These are phyloP conservation scores for Calameuta idolon DNA, from an alignment of 2,888 invertebrate genomes.

Conservation along the genomic window DNA sequence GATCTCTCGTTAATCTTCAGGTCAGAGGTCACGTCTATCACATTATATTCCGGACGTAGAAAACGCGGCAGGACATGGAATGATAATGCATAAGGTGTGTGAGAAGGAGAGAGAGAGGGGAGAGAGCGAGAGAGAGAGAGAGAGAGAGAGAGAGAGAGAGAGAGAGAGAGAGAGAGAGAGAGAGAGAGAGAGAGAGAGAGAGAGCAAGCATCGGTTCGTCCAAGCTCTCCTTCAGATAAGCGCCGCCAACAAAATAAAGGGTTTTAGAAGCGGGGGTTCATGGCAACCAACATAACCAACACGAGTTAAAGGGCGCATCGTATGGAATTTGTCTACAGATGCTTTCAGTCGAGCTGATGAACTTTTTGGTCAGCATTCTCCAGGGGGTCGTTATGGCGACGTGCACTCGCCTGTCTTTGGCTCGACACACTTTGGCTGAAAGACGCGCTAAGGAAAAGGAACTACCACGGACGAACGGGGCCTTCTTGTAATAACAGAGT, in stretches of 20 bases:
- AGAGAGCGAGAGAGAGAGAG: not conserved
- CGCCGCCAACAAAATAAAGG: constrained; percentile 46
- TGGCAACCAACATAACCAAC: not conserved
- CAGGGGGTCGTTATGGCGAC: not conserved
- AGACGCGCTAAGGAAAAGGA: not conserved
- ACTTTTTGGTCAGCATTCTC: not conserved
- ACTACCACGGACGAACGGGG: constrained; percentile 1
- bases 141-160: not conserved
- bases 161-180: not conserved
- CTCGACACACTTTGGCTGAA: constrained; percentile 3
- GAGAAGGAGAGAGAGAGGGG: not conserved
- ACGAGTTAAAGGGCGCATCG: not conserved
- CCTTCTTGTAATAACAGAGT: constrained; percentile 22
- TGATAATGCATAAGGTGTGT: not conserved
- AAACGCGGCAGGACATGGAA: not conserved
- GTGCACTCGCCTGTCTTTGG: not conserved
- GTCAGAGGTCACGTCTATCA: constrained; percentile 58
- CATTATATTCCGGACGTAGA: constrained; percentile 39
- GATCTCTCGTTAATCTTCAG: constrained; percentile 54
- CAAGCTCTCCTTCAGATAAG: constrained; percentile 35
- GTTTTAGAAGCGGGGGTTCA: constrained; percentile 12
- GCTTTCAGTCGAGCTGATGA: not conserved
- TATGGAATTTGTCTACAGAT: not conserved
- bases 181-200: not conserved
- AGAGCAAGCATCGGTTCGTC: constrained; percentile 2